These are phyloP conservation scores for Leucozona laternaria DNA, from an alignment of 2,888 invertebrate genomes.

Conservation along the genomic window DNA sequence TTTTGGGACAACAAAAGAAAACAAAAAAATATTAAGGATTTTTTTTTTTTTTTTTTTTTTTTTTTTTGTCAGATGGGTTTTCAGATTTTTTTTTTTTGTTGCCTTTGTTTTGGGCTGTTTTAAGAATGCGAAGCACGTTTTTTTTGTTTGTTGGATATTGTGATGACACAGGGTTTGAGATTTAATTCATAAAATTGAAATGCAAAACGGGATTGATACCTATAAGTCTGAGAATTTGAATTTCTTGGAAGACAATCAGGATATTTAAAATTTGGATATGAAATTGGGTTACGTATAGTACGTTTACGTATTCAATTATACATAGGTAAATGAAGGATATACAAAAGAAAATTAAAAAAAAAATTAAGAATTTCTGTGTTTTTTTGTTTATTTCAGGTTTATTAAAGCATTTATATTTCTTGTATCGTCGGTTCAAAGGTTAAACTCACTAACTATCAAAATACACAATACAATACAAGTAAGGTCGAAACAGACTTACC, in stretches of 20 bases:
- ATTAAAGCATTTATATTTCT: no score
- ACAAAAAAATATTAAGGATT: slow-evolving; percentile 29
- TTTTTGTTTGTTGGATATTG: slow-evolving; percentile 7
- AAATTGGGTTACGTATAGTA: background rate
- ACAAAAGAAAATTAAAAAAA: no score
- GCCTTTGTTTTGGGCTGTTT: slow-evolving; percentile 17
- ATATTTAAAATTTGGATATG: background rate
- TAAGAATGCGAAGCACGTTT: slow-evolving; percentile 64
- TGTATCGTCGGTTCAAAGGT: no score
- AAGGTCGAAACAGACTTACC: no score
- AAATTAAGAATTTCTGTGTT: no score
- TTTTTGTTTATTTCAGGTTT: no score
- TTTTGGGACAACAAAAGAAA: slow-evolving; percentile 34
- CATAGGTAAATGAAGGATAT: no score
- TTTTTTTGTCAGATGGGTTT: slow-evolving; percentile 3
- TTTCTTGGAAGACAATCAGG: slow-evolving; percentile 4
- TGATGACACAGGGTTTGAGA: slow-evolving; percentile 16
- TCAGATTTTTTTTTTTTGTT: slow-evolving; percentile 23
- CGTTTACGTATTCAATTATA: no score
- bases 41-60: slow-evolving; percentile 20
- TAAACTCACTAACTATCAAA: no score
- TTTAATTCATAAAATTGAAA: slow-evolving; percentile 44
- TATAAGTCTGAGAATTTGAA: background rate
- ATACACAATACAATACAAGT: no score
- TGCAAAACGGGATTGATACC: slow-evolving; percentile 31